Conservation (phyloP, 2,888 invertebrate genomes). For the Eustalomyia histrio region DNA sequence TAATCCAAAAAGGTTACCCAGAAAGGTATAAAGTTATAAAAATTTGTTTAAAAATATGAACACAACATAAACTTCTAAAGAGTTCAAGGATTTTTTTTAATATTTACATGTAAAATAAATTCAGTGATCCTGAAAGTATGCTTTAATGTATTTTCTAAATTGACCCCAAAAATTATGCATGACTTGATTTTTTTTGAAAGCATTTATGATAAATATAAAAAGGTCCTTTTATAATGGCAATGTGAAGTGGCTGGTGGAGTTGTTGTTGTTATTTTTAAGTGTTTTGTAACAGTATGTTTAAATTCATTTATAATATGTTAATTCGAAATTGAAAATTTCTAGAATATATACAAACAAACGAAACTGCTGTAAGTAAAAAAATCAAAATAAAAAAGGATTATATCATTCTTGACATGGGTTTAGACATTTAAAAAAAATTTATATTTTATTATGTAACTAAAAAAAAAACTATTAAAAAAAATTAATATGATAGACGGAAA, state of each 20-base stretch:
- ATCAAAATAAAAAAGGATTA: constrained; percentile 14
- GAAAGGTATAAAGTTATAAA: background rate
- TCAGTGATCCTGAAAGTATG: constrained; percentile 39
- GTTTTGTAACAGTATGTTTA: constrained; percentile 30
- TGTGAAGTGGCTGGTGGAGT: no score
- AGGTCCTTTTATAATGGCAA: background rate
- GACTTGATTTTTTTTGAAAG: constrained; percentile 59
- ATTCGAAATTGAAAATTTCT: constrained; percentile 27
- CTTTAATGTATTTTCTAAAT: constrained; percentile 32
- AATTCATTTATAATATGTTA: constrained; percentile 59
- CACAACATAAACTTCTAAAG: background rate
- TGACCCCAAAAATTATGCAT: constrained; percentile 63
- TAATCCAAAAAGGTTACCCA: constrained; percentile 9
- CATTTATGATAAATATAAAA: constrained; percentile 8
- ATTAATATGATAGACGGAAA: background rate
- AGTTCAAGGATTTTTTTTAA: constrained; percentile 20
- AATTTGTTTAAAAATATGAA: constrained; percentile 3
- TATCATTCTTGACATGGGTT: constrained; percentile 29
- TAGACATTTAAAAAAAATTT: constrained; percentile 15
- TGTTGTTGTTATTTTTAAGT: constrained; percentile 5
- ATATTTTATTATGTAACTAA: constrained; percentile 16
- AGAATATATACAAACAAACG: background rate
- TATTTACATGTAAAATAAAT: constrained; percentile 34
- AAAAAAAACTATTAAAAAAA: background rate
- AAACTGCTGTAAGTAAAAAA: background rate